These are phyloP conservation scores for Sitta europaea DNA, from an alignment of 2,113 vertebrate genomes.

Conservation along the genomic window DNA sequence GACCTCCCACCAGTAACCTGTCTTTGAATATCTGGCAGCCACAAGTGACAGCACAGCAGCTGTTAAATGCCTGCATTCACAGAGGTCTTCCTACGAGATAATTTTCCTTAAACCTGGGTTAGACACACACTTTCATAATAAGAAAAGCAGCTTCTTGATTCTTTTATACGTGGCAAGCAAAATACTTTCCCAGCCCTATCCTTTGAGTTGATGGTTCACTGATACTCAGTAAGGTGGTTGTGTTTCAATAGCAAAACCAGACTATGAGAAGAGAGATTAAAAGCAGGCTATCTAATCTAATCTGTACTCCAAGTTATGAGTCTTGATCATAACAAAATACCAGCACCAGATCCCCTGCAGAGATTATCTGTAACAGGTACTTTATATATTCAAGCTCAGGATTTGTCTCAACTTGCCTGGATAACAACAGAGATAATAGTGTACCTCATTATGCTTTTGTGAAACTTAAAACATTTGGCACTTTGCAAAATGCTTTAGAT, in stretches of 20 bases:
- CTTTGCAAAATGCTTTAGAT: background rate
- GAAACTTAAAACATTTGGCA: background rate
- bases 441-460: background rate
- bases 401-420: background rate
- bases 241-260: background rate
- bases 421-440: background rate
- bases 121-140: background rate
- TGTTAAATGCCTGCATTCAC: background rate
- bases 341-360: background rate
- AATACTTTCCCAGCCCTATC: background rate
- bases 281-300: background rate
- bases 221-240: background rate
- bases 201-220: background rate
- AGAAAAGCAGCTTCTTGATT: background rate
- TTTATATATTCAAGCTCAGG: background rate
- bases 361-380: background rate
- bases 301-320: background rate
- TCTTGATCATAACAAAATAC: background rate
- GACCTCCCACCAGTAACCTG: background rate
- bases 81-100: background rate
- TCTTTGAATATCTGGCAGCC: background rate
- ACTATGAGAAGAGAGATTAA: background rate
- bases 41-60: background rate
- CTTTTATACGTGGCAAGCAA: background rate
- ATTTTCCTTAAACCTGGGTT: background rate